Evolutionary conservation across 2,797 vertebrate species (phyloP), one percentile per base, ranked within the genome.

Genomic region (Alca torda): DNA sequence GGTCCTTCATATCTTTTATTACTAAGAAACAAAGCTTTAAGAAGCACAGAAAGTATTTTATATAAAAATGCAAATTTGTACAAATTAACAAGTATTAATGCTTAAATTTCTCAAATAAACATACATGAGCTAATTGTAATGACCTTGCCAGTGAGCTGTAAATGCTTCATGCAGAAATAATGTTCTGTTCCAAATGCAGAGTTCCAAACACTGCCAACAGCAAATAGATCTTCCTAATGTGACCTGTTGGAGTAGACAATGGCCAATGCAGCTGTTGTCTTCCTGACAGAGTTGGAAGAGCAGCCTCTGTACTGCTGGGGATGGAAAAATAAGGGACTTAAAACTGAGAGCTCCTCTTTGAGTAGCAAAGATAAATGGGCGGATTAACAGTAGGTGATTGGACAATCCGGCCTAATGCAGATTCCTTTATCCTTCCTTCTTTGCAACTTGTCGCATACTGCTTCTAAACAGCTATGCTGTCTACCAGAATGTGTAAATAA

Each of bases 131-230:
- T 91, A 93, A 96, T 93, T 90, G 54, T 16, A 85, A 56, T 93
- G 95, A 92, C 91, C 90, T 97, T 96, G 95, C 93, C 93, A 91
- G 33, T 69, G 80, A 89, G 89, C 61, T 94, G 70, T 78, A 78
- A 89, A 79, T 35, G 87, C 41, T 84, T 84, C 84, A 93, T 63
- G 85, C 82, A 93, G 90, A 95, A 93, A 82, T 77, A 90, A 91
- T 6, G 1, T 76, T 94, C 50, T 87, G 35, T 91, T 94, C 54
- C 68, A 91, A 91, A 91, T 73, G 43, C 25, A 57, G 73, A 92
- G 56, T 82, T 93, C 64, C 60, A 92, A 72, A 82, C 63, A 56
- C 46, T 84, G 53, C 95, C 77, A 93, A 45, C 64, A 82, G 56
- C 70, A 95, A 89, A 95, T 74, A 94, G 81, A 53, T 92, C 78